A percentile compares a stretch with the other conserved stretches of the same genome.
Evolutionary conservation across 2,113 vertebrate genomes (phyloP).

Genomic region (Misgurnus anguillicaudatus): DNA sequence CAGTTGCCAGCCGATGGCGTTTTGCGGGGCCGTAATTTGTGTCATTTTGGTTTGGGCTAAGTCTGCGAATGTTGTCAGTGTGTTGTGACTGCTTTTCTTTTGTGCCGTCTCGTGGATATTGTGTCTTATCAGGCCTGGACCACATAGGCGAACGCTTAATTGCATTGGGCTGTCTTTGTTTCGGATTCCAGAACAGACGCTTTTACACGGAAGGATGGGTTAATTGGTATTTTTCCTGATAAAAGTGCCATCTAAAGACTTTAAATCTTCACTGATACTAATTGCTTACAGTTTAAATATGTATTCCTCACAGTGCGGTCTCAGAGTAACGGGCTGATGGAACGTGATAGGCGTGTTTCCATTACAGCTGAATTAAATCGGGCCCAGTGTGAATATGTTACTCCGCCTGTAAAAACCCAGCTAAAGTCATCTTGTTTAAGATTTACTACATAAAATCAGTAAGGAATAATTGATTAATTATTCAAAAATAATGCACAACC

Average conservation of each 20-base stretch:
- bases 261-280: background rate
- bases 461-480: no score
- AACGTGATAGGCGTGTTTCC: background rate
- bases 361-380: background rate
- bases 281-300: background rate
- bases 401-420: no score
- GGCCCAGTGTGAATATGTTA: background rate
- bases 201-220: slow-evolving; percentile 24
- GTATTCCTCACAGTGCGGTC: background rate
- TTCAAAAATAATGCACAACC: no score
- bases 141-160: slow-evolving; percentile 32
- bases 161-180: slow-evolving; percentile 36
- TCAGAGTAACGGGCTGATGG: background rate
- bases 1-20: slow-evolving; percentile 8
- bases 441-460: no score
- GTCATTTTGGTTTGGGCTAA: slow-evolving; percentile 44
- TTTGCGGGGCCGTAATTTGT: slow-evolving; percentile 32
- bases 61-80: slow-evolving; percentile 41
- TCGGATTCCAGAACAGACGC: slow-evolving; percentile 18
- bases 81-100: slow-evolving; percentile 16
- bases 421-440: no score
- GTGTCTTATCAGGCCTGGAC: slow-evolving; percentile 34
- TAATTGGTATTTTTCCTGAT: slow-evolving; percentile 51
- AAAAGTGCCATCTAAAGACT: slow-evolving; percentile 35
- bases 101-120: slow-evolving; percentile 19